Conservation (phyloP, 2,113 vertebrate species). For the Phylloscopus whistleri region DNA sequence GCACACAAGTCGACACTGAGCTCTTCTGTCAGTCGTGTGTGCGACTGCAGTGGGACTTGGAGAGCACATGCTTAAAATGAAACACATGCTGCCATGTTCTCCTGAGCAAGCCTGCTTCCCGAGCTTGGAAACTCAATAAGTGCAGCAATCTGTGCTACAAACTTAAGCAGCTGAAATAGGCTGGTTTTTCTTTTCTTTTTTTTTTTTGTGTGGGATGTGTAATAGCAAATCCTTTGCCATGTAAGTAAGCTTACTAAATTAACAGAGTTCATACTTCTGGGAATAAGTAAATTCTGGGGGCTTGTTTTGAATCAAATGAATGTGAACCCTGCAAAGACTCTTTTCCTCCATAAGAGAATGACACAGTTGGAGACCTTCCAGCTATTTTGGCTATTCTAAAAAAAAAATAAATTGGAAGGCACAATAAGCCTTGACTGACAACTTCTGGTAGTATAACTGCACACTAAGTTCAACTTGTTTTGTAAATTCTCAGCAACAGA, state of each 20-base stretch:
- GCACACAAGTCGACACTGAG: background rate
- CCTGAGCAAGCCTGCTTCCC: background rate
- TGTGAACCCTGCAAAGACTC: background rate
- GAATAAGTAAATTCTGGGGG: background rate
- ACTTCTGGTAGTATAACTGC: background rate
- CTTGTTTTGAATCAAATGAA: background rate
- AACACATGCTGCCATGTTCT: background rate
- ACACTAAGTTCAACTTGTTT: background rate
- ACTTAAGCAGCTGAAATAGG: background rate
- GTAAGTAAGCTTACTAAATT: background rate
- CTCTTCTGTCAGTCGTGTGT: background rate
- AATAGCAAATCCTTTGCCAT: background rate
- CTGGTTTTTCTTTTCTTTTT: fast-evolving
- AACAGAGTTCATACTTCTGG: background rate
- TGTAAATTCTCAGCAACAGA: slow-evolving; percentile 12
- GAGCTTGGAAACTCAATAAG: background rate
- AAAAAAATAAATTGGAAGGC: background rate
- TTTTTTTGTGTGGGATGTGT: background rate
- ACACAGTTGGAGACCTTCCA: background rate
- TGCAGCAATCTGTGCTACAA: background rate
- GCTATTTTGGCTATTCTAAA: background rate
- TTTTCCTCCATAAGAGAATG: background rate
- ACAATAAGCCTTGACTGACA: background rate
- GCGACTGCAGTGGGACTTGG: background rate
- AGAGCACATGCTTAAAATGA: background rate